phyloP scores from a whole-genome alignment of 2,888 invertebrate genomes.

The Ochropacha duplaris region DNA sequence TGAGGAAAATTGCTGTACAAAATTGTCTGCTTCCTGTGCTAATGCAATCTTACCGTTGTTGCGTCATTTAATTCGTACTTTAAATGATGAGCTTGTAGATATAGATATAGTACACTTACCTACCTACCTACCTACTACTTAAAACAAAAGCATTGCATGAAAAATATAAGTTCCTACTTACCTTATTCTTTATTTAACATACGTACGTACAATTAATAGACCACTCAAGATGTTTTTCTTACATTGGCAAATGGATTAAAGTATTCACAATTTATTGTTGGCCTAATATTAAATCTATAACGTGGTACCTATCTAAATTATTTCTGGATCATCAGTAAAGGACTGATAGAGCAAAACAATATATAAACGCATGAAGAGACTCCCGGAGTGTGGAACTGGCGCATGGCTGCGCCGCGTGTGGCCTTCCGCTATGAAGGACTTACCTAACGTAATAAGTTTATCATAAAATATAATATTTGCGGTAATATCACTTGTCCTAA shows the following conservation, averaged over 20 bases:
- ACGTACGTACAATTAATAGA: no score
- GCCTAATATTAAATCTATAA: neutral
- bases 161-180: no score
- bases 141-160: no score
- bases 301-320: no score
- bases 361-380: slow-evolving; percentile 15
- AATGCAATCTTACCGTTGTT: neutral
- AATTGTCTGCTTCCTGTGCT: neutral
- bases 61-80: neutral
- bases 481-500: no score
- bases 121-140: no score
- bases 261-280: no score
- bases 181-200: no score
- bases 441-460: neutral
- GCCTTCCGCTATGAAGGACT: slow-evolving; percentile 32
- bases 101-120: no score
- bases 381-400: slow-evolving; percentile 18
- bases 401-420: slow-evolving; percentile 27
- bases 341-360: neutral
- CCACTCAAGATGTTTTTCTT: no score
- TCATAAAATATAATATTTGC: no score
- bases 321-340: neutral
- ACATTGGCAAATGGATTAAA: no score
- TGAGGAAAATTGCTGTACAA: neutral
- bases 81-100: neutral